These are phyloP conservation scores for Drosophila neutralis DNA, from an alignment of 2,888 invertebrate species.

Conservation along the genomic window DNA sequence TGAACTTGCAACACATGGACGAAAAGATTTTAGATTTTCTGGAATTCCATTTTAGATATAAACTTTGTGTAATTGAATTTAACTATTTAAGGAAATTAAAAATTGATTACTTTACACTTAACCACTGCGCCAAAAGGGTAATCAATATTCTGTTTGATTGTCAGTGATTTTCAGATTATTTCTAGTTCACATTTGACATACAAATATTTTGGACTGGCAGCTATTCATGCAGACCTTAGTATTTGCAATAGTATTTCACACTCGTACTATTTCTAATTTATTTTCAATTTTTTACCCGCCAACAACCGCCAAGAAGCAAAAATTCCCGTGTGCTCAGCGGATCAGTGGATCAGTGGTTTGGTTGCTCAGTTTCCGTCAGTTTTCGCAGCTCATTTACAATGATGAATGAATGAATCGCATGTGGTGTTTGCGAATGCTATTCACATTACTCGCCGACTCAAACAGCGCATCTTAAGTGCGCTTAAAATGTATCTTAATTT, in stretches of 20 bases:
- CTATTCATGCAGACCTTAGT: background rate
- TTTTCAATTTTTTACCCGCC: conserved; percentile 7
- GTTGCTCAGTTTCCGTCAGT: conserved; percentile 25
- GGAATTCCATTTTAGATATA: background rate
- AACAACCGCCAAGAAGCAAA: conserved; percentile 6
- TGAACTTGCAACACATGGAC: background rate
- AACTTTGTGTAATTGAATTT: background rate
- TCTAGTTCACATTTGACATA: conserved; percentile 78
- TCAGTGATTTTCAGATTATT: too few relatives aligned
- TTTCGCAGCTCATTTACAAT: conserved; percentile 39
- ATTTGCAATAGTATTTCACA: conserved; percentile 51
- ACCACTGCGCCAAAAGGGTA: conserved; percentile 2
- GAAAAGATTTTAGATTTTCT: background rate
- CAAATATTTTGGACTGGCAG: conserved; percentile 34
- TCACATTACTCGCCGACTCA: conserved; percentile 40
- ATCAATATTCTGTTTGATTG: background rate
- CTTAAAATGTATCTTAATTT: conserved; percentile 63
- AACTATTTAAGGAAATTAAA: background rate
- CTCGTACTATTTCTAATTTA: conserved; percentile 35
- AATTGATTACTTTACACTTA: background rate
- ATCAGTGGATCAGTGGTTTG: background rate
- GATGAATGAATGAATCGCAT: conserved; percentile 69
- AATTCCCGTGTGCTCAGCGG: conserved; percentile 65
- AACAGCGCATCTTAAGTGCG: conserved; percentile 59
- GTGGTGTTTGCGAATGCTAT: conserved; percentile 22